Percentiles rank a stretch among this genome's conserved stretches.
Evolutionary conservation across 2,113 vertebrate genomes (phyloP).

Genomic region (Ardeotis arabs): DNA sequence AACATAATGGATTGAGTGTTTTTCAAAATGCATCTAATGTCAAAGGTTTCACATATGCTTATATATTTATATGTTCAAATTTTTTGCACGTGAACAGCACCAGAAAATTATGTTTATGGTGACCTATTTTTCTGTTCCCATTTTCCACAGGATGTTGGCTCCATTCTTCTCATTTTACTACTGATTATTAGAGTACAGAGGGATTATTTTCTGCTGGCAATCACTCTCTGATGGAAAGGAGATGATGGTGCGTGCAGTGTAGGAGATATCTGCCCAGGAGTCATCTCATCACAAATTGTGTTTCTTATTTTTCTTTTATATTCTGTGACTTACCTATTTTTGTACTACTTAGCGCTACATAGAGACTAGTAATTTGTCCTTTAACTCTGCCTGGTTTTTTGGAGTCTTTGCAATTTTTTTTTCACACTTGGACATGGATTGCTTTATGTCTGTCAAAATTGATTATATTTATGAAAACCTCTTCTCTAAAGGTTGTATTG

Average conservation of each 20-base stretch:
- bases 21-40: not conserved
- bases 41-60: not conserved
- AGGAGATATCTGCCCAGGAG: not conserved
- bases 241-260: not conserved
- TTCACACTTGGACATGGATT: not conserved
- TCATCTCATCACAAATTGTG: not conserved
- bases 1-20: not conserved
- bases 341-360: not conserved
- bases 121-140: not conserved
- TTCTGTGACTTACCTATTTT: not conserved
- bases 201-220: not conserved
- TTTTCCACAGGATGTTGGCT: not conserved
- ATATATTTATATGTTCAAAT: not conserved
- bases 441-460: not conserved
- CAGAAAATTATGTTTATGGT: not conserved
- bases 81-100: not conserved
- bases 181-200: not conserved
- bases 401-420: not conserved
- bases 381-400: not conserved
- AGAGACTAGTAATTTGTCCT: not conserved
- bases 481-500: not conserved
- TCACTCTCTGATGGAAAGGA: not conserved
- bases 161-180: not conserved
- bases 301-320: slow-evolving; percentile 4
- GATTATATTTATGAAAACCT: slow-evolving; percentile 1